These are phyloP conservation scores for Platyscapa corneri DNA, from an alignment of 1,140 invertebrate species.

Conservation along the genomic window DNA sequence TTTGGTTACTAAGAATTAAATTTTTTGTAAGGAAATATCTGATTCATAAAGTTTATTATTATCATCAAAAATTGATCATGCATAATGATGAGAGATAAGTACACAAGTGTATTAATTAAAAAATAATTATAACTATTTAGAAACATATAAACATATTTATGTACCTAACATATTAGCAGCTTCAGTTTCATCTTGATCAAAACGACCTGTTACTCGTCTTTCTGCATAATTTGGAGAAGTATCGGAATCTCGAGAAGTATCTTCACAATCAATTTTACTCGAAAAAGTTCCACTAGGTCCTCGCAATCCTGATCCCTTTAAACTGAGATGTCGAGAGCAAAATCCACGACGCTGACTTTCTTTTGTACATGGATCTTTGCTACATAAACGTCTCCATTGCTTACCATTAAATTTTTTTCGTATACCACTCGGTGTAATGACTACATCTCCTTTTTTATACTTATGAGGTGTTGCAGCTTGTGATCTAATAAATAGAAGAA, in stretches of 20 bases:
- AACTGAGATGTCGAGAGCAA: conserved; percentile 95
- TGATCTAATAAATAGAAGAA: conserved; percentile 77
- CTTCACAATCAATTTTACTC: conserved; percentile 86
- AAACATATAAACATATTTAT: too few relatives aligned
- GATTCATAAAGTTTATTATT: too few relatives aligned
- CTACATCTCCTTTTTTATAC: conserved; percentile 99
- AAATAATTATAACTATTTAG: too few relatives aligned
- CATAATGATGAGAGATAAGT: too few relatives aligned
- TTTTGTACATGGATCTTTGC: conserved; percentile 96
- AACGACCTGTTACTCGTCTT: conserved; percentile 82
- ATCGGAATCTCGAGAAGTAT: conserved; percentile 91
- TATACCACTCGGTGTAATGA: conserved; percentile 96
- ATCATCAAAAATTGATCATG: too few relatives aligned
- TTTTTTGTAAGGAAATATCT: too few relatives aligned
- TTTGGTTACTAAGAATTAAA: too few relatives aligned
- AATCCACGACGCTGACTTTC: conserved; percentile 97
- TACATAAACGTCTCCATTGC: conserved; percentile 97
- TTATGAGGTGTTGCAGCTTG: conserved; percentile 95
- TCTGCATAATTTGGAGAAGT: conserved; percentile 87
- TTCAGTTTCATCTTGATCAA: conserved; percentile 95
- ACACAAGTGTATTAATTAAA: too few relatives aligned
- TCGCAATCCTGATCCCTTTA: conserved; percentile 82
- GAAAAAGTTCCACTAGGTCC: conserved; percentile 74
- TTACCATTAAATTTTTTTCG: conserved; percentile 99
- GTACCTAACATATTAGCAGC: conserved; percentile 95